phyloP scores from a whole-genome alignment of 2,888 invertebrate genomes.

The Nomada lathburiana region DNA sequence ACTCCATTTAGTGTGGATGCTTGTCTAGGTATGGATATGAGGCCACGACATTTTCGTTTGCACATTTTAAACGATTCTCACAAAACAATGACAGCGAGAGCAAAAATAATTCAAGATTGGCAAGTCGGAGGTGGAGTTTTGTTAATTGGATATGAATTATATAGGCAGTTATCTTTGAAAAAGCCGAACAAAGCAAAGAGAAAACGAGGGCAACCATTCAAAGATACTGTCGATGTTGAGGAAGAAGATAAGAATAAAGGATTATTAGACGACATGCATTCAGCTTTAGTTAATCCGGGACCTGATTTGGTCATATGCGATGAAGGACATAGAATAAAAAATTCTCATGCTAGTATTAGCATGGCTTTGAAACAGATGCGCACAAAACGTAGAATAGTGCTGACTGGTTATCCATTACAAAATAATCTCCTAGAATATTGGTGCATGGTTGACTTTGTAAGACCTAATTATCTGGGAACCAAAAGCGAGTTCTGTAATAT shows the following conservation, averaged over 20 bases:
- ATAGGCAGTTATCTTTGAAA: constrained; percentile 94
- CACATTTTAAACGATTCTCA: constrained; percentile 97
- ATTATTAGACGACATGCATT: constrained; percentile 93
- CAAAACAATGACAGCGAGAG: constrained; percentile 94
- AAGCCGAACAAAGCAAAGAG: constrained; percentile 88
- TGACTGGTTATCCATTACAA: constrained; percentile 99
- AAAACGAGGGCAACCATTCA: constrained; percentile 84
- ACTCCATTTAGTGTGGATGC: constrained; percentile 81
- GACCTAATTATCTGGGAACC: constrained; percentile 98
- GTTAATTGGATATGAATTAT: constrained; percentile 98
- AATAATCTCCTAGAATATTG: constrained; percentile 98
- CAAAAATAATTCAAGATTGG: constrained; percentile 96
- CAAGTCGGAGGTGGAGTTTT: constrained; percentile 95
- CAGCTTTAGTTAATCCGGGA: constrained; percentile 94
- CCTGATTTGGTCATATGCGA: constrained; percentile 98
- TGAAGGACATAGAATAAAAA: constrained; percentile 99
- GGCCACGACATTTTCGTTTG: constrained; percentile 93
- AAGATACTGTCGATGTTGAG: constrained; percentile 85
- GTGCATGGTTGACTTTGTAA: constrained; percentile 99
- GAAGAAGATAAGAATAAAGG: constrained; percentile 89
- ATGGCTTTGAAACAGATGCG: constrained; percentile 97
- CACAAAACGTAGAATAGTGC: constrained; percentile 96
- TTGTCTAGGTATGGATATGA: constrained; percentile 79
- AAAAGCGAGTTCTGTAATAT: constrained; percentile 99
- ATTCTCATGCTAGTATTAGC: constrained; percentile 98